Evolutionary conservation across 2,113 vertebrate genomes (phyloP), one percentile per base, ranked within the genome.

Genomic region (Indicator indicator): DNA sequence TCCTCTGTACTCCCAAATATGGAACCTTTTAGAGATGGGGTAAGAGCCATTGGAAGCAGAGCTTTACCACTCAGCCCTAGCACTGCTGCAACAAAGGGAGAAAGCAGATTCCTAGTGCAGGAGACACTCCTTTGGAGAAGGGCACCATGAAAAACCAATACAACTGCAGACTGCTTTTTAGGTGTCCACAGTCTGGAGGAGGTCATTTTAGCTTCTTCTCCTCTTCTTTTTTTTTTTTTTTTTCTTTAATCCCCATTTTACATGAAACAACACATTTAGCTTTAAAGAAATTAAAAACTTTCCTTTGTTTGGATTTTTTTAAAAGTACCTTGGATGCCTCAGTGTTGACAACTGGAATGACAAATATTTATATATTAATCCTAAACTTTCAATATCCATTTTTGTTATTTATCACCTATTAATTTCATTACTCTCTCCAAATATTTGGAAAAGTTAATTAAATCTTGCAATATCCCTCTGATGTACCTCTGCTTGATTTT

Each of bases 271-370:
- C 52, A 77, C 2, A 13, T 70, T 48, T 60, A 15, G 46, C 69
- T 92, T 92, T 56, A 76, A 91, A 90, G 64, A 88, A 83, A 96
- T 82, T 55, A 87, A 93, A 94, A 59, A 15, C 12, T 71, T 71
- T 13, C 10, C 26, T 72, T 83, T 84, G 19, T 17, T 76, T 21
- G 26, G 46, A 27, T 30, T 12, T 44, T 33, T 91, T 92, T 83
- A n/a, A 27, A 92, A 65, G 76, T 20, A 83, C 52, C 8, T 33
- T 46, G 26, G 32, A 77, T 38, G 30, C 19, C 71, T 79, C 2
- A 2, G 1, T 79, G 52, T 33, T 87, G 59, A 64, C 28, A 81
- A 80, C 27, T 4, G 1, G 64, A 88, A 94, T 16, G 26, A 83
- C 30, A 89, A 52, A 56, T 40, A 20, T 67, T 58, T 88, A 64